Base-by-base conservation (phyloP, 2,113 vertebrate genomes). In the Scomber japonicus region DNA sequence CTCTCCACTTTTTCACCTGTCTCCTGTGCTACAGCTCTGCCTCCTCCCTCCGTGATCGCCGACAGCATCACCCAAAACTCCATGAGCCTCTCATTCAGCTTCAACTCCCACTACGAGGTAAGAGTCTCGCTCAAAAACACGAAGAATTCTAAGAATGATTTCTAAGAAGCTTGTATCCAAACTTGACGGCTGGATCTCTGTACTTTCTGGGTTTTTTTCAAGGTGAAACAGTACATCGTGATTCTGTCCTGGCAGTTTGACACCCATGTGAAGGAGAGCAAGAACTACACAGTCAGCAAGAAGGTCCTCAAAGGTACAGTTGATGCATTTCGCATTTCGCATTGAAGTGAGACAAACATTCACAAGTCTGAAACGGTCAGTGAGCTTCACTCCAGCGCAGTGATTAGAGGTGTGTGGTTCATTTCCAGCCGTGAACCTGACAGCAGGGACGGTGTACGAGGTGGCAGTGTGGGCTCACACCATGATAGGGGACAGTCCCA, bases 391-490 rank as follows among this genome's bases (percentile, higher is more conserved):
- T 2, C 54, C 17, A 11, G 13, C 40, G 13, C 40, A 49, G 5
- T 19, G 0, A 5, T 10, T 16, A 11, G 15, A 1, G 16, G 19
- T 14, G 5, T 13, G n/a, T 12, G 49, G n/a, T 48, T 5, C 72
- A 49, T 57, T 75, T 75, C 21, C 86, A 99, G 98, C 96, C 51
- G 78, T 86, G 6, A 98, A 98, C 86, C 89, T 99, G 91, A 98
- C 98, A 8, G 95, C 97, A 2, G 97, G 98, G 1, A 99, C 96
- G 0, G 53, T 94, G 48, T 99, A 99, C 11, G 98, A 99, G 87
- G 96, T 98, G 91, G 96, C 96, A 2, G 97, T 97, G 5, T 99
- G 97, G 98, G 97, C 97, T 59, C 96, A 94, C 93, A 98, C 97
- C 0, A 93, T 92, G 27, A 87, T 97, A 19, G 98, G 98, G 1